A percentile compares a stretch with the other conserved stretches of the same genome.
Evolutionary conservation across 2,888 invertebrate genomes (phyloP).

Genomic region (Ectemnius continuus): DNA sequence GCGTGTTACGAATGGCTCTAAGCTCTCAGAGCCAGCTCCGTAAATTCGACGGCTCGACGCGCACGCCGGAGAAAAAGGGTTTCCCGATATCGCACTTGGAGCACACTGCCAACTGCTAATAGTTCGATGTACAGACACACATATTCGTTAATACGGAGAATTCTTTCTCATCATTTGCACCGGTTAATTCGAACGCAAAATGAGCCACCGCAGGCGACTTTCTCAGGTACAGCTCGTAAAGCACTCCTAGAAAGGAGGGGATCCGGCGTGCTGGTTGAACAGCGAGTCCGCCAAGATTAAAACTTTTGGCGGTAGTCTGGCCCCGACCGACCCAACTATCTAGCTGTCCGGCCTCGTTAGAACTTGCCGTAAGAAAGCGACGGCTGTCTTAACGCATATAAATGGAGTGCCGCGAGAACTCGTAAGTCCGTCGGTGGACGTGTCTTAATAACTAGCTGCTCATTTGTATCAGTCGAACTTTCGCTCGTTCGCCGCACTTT

Average conservation of each 20-base stretch:
- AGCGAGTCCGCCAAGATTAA: constrained; percentile 65
- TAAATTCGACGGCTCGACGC: constrained; percentile 32
- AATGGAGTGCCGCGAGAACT: constrained; percentile 50
- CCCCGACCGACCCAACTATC: constrained; percentile 25
- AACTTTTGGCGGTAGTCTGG: constrained; percentile 56
- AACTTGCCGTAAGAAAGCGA: constrained; percentile 66
- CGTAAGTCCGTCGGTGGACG: constrained; percentile 39
- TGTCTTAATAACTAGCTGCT: constrained; percentile 67
- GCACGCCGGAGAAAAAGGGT: background rate
- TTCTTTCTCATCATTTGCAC: constrained; percentile 3
- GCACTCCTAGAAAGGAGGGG: constrained; percentile 49
- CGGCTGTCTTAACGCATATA: constrained; percentile 69
- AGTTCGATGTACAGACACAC: constrained; percentile 5
- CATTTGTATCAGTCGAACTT: constrained; percentile 66
- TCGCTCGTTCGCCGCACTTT: constrained; percentile 57
- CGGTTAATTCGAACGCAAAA: constrained; percentile 54
- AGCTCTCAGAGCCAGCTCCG: constrained; percentile 6
- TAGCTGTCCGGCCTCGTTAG: constrained; percentile 67
- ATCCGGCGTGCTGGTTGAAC: constrained; percentile 33
- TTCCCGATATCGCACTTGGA: constrained; percentile 3
- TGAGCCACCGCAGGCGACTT: constrained; percentile 62
- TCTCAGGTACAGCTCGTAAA: constrained; percentile 65
- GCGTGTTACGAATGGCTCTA: constrained; percentile 47
- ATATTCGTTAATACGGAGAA: background rate
- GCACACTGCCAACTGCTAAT: background rate